Base-by-base conservation (phyloP, 2,797 vertebrate species). In the Leptatherina wallacei region DNA sequence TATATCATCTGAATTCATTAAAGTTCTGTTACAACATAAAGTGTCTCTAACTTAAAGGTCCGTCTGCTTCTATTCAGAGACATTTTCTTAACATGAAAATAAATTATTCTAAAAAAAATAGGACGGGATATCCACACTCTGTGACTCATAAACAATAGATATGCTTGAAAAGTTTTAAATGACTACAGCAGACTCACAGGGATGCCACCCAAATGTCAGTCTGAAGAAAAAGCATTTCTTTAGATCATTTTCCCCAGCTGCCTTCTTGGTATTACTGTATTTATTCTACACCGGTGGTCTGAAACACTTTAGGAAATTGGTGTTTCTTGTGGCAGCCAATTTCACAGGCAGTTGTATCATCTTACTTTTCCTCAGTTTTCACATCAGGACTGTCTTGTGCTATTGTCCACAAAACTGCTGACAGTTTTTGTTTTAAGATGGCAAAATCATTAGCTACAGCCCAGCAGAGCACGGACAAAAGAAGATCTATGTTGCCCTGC, bases 231-330 rank as follows among this genome's bases (percentile, higher is more conserved):
- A 55, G 30, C 12, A 32, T 56, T 68, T 73, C 67, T 81, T 62
- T 40, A 54, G 59, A 74, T 74, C 24, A 57, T 22, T 70, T 29
- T 30, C 64, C 47, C 77, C 64, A 47, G 58, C 77, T 68, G 62
- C 73, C 54, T 67, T 60, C 18, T 9, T 61, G 64, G 69, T 75
- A 64, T 78, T 65, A 68, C 66, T 71, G 60, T 75, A 64, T 82
- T 83, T 80, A 63, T 80, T 87, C 35, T 62, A 63, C 70, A 64
- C 47, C n/a, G 35, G 40, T 64, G 44, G 59, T 86, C 83, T 78
- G 55, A 83, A 86, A 83, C 65, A 49, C 44, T 68, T 77, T 71
- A 88, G 81, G 63, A 89, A 76, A 77, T 78, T 54, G 36, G 13
- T 65, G 57, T 84, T 58, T 83, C 78, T 51, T 5, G 51, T 71